Base-by-base conservation (phyloP, 2,888 invertebrate genomes). In the Lysandra coridon region DNA sequence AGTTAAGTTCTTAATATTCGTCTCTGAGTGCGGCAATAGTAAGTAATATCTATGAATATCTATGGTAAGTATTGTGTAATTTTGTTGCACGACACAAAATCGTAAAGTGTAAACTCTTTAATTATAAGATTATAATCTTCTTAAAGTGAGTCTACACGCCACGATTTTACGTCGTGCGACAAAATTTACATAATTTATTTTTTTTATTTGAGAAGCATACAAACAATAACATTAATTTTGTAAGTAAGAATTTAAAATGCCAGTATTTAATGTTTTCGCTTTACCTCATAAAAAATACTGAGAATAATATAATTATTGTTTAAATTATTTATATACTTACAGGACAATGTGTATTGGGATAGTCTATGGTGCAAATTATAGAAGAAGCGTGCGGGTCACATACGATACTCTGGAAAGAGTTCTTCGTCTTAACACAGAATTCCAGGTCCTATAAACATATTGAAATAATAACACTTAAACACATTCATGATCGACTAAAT, bases 261-360 rank as follows among this genome's bases (percentile, higher is more conserved):
- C 14, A 53, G 14, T 53, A 44, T 1, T 2, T 44, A 44, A 44
- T 49, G 49, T 49, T 1, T 44, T 44, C 44, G 44, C 44, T 4
- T 33, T 37, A 49, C 44, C 1, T 44, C 6, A 7, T 2, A 7
- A 1, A 49, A 49, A 49, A 49, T 3, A 49, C 49, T 49, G 49
- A 49, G 49, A 49, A 49, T 10, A 40, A 2, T 40, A 33, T 33
- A 37, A 37, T 37, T 40, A 7, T 44, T 44, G 1, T 1, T 10
- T 44, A 44, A 40, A 40, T 40, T 44, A 10, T 23, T 74, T 74
- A 1, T 44, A 57, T 57, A 80, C 82, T 80, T 64, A 82, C 82
- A 78, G 73, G 23, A 69, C 33, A 76, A 44, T 78, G 79, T 40
- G 79, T 60, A 64, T 33, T 74, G 17, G 78, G 57, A 76, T 76